phyloP scores from a whole-genome alignment of 2,113 vertebrate species.

The Epinephelus fuscoguttatus region DNA sequence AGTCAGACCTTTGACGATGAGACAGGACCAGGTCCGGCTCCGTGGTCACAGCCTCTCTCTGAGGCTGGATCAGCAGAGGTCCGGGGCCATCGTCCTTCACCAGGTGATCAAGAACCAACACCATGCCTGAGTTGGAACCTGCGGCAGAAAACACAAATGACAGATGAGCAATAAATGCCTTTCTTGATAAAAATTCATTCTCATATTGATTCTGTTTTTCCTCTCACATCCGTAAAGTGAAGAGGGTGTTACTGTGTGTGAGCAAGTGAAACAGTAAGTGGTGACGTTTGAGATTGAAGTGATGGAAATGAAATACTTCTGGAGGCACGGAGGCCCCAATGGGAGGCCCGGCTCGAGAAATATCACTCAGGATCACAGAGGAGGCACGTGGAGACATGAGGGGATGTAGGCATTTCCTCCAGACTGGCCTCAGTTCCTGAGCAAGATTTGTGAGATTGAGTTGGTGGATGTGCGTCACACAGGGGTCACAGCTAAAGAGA shows the following conservation, averaged over 20 bases:
- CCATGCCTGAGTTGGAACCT: constrained; percentile 82
- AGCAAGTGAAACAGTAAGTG: constrained; percentile 26
- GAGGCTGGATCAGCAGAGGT: constrained; percentile 69
- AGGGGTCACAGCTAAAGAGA: constrained; percentile 27
- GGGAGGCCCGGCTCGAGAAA: constrained; percentile 39
- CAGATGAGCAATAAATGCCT: background rate
- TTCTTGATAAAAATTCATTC: background rate
- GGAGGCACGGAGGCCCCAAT: background rate
- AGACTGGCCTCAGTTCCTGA: constrained; percentile 69
- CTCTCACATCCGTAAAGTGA: background rate
- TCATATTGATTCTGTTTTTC: background rate
- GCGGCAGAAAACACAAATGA: constrained; percentile 29
- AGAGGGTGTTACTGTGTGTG: background rate
- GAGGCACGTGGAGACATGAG: constrained; percentile 68
- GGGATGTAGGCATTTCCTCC: constrained; percentile 77
- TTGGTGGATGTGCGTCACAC: constrained; percentile 52
- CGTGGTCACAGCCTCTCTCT: constrained; percentile 65
- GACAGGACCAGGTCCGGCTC: constrained; percentile 73
- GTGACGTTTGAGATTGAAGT: constrained; percentile 34
- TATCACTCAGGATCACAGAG: constrained; percentile 63
- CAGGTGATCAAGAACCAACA: constrained; percentile 84
- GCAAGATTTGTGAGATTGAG: constrained; percentile 59
- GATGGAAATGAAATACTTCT: constrained; percentile 67
- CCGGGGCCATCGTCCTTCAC: constrained; percentile 75
- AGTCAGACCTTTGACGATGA: constrained; percentile 74